Percentiles rank a stretch among this genome's conserved stretches.
These are phyloP conservation scores for Labeo rohita DNA, from an alignment of 2,113 vertebrate genomes.

Conservation along the genomic window DNA sequence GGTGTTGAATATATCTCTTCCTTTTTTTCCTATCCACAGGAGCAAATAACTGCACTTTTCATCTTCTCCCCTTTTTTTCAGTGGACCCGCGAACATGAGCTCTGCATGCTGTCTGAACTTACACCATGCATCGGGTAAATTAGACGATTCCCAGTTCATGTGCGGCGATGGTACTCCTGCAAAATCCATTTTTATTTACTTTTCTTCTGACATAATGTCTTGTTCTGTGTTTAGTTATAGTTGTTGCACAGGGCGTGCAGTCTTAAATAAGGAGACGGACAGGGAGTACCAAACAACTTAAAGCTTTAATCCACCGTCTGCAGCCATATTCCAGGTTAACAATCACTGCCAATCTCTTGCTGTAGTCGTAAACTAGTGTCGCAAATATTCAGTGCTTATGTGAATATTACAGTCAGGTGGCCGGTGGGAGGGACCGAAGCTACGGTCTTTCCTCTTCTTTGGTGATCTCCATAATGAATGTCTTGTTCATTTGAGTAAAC, in stretches of 20 bases:
- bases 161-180: background rate
- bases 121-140: background rate
- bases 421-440: no score
- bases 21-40: background rate
- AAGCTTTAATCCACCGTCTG: background rate
- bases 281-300: background rate
- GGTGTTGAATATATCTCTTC: background rate
- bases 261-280: background rate
- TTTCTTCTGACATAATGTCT: background rate
- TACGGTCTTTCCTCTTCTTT: no score
- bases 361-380: no score
- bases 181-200: background rate
- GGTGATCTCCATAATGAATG: no score
- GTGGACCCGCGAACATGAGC: background rate
- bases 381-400: no score
- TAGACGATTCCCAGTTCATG: background rate
- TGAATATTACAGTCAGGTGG: no score
- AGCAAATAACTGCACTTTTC: background rate
- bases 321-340: background rate
- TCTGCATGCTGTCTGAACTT: background rate
- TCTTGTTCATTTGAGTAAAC: no score
- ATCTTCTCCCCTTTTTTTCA: background rate
- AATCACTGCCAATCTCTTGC: no score
- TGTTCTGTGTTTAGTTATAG: background rate
- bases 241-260: no score